These are phyloP conservation scores for Melanchra persicariae DNA, from an alignment of 2,888 invertebrate genomes.

Conservation along the genomic window DNA sequence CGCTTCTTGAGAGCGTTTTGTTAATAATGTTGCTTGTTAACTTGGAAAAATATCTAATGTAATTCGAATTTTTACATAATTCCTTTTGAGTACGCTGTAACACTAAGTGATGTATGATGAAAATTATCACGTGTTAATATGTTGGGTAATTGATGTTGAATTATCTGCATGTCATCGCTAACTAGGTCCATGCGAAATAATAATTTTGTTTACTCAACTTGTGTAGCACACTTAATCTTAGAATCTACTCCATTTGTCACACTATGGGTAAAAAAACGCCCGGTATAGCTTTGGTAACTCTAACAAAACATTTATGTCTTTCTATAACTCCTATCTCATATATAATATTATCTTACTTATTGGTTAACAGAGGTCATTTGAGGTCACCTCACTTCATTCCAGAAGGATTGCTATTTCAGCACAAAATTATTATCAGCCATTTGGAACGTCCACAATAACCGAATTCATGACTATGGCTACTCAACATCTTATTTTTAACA, in stretches of 20 bases:
- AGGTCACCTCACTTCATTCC: slow-evolving; percentile 9
- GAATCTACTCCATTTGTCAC: slow-evolving; percentile 11
- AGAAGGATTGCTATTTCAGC: slow-evolving; percentile 19
- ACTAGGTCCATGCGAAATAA: background rate
- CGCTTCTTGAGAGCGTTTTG: background rate
- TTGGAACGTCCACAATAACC: slow-evolving; percentile 26
- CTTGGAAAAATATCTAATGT: too few relatives aligned
- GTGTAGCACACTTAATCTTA: background rate
- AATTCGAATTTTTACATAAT: too few relatives aligned
- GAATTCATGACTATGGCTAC: slow-evolving; percentile 30
- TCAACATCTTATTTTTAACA: slow-evolving; percentile 12
- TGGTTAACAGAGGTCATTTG: slow-evolving; percentile 7
- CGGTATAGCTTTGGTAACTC: slow-evolving; percentile 18
- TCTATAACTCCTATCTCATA: background rate
- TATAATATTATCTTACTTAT: slow-evolving; percentile 24
- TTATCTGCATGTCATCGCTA: slow-evolving; percentile 48
- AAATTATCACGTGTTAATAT: too few relatives aligned
- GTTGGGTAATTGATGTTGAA: background rate
- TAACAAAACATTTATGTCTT: slow-evolving; percentile 3
- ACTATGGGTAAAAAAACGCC: slow-evolving; percentile 12
- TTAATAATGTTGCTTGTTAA: too few relatives aligned
- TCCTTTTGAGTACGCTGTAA: background rate
- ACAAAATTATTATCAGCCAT: slow-evolving; percentile 38
- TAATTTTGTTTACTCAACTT: background rate
- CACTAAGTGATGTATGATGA: too few relatives aligned